A percentile compares a stretch with the other conserved stretches of the same genome.
These are phyloP conservation scores for Mormyrops boulengeri DNA, from an alignment of 2,797 vertebrate genomes.

Conservation along the genomic window DNA sequence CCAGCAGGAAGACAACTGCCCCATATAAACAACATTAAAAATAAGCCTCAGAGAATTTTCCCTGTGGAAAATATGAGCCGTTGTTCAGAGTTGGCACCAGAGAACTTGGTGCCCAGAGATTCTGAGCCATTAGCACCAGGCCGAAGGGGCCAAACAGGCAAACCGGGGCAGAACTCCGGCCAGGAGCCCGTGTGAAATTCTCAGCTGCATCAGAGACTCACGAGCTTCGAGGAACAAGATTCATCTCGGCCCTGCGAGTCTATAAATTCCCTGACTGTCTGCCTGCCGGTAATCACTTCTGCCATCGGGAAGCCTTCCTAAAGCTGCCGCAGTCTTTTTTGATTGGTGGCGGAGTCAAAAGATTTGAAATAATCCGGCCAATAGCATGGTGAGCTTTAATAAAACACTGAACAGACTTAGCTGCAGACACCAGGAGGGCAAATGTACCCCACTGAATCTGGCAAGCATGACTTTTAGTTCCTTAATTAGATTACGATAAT, in stretches of 20 bases:
- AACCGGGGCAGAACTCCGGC: neutral
- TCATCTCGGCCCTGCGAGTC: neutral
- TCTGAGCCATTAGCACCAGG: neutral
- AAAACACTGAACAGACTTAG: neutral
- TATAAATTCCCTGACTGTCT: neutral
- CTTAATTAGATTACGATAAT: constrained; percentile 6
- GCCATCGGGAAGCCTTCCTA: neutral
- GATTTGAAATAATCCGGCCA: constrained; percentile 7
- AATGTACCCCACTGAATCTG: neutral
- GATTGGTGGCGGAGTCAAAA: neutral
- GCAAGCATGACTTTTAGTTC: neutral
- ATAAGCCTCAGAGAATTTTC: neutral
- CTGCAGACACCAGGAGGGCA: neutral
- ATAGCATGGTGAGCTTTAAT: neutral
- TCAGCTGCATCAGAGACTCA: neutral
- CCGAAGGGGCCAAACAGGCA: neutral
- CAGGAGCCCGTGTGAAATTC: neutral
- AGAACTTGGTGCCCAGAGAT: neutral
- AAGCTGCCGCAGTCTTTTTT: neutral
- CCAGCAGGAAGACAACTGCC: neutral
- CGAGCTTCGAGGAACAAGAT: neutral
- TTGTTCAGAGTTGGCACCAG: neutral
- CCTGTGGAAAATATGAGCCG: neutral
- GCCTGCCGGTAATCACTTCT: neutral
- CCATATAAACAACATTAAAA: constrained; percentile 10